Evolutionary conservation across 2,888 invertebrate species (phyloP).

Genomic region (Papilio protenor): DNA sequence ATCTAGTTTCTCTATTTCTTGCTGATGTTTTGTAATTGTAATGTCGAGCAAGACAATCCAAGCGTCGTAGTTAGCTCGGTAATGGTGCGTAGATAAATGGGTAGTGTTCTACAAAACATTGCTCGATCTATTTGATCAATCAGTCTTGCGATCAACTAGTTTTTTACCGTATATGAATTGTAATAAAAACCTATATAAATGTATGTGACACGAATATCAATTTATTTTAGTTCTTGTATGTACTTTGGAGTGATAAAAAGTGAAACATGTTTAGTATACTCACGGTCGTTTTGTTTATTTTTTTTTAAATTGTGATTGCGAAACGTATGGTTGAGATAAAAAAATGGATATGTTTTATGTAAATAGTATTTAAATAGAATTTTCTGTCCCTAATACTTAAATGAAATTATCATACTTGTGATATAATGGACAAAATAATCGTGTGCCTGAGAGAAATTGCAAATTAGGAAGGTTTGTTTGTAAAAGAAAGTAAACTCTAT

Average conservation of each 20-base stretch:
- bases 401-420: conserved; percentile 28
- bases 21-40: conserved; percentile 63
- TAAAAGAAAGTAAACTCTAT: conserved; percentile 52
- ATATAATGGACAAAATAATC: conserved; percentile 31
- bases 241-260: conserved; percentile 9
- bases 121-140: conserved; percentile 63
- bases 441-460: conserved; percentile 31
- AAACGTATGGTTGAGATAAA: not conserved
- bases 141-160: conserved; percentile 58
- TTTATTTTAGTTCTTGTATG: not conserved
- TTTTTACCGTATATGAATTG: conserved; percentile 36
- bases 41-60: conserved; percentile 55
- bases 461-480: conserved; percentile 6
- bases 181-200: conserved; percentile 1
- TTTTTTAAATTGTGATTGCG: not conserved
- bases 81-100: conserved; percentile 68
- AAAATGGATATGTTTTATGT: not conserved
- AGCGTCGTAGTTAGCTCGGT: conserved; percentile 50
- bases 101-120: conserved; percentile 58
- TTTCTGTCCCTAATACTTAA: conserved; percentile 12
- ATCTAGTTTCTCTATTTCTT: conserved; percentile 50
- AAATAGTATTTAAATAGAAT: conserved; percentile 13
- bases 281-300: not conserved
- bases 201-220: conserved; percentile 1
- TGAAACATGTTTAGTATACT: not conserved